phyloP scores from a whole-genome alignment of 1,140 invertebrate genomes.

The Apolygus lucorum region DNA sequence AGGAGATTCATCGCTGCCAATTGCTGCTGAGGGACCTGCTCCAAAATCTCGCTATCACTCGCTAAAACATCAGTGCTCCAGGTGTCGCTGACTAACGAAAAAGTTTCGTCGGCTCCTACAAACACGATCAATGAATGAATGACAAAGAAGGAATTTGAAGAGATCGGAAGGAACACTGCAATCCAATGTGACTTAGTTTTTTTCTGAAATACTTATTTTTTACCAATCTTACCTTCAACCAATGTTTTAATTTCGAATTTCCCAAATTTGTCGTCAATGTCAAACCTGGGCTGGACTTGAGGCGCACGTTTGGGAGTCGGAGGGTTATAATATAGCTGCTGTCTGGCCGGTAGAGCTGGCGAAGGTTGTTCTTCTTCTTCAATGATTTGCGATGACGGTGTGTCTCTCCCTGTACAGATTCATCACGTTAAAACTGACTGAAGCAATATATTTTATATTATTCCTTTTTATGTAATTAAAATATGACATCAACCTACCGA shows the following conservation, averaged over 20 bases:
- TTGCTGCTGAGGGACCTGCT: constrained; percentile 44
- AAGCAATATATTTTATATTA: too few relatives aligned
- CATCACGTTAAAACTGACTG: too few relatives aligned
- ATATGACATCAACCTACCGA: too few relatives aligned
- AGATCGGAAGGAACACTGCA: constrained; percentile 7
- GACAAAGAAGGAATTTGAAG: constrained; percentile 7
- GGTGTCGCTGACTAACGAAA: constrained; percentile 91
- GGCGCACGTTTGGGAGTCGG: constrained; percentile 46
- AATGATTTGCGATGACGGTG: constrained; percentile 83
- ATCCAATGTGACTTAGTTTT: too few relatives aligned
- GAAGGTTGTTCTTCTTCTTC: constrained; percentile 59
- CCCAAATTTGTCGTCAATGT: constrained; percentile 97
- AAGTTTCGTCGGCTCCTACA: constrained; percentile 67
- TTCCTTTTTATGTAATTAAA: too few relatives aligned
- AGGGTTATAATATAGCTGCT: constrained; percentile 27
- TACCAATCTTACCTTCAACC: constrained; percentile 49
- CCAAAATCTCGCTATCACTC: constrained; percentile 84
- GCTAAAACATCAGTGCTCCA: constrained; percentile 96
- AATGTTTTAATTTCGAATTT: constrained; percentile 94
- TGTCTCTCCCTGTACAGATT: constrained; percentile 79
- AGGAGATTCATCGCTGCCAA: constrained; percentile 33
- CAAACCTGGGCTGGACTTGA: constrained; percentile 72
- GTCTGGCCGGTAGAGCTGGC: constrained; percentile 31
- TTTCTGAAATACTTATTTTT: too few relatives aligned
- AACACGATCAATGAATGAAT: too few relatives aligned